Conservation (phyloP, 2,113 vertebrate species). For the Petrocephalus zakoni region DNA sequence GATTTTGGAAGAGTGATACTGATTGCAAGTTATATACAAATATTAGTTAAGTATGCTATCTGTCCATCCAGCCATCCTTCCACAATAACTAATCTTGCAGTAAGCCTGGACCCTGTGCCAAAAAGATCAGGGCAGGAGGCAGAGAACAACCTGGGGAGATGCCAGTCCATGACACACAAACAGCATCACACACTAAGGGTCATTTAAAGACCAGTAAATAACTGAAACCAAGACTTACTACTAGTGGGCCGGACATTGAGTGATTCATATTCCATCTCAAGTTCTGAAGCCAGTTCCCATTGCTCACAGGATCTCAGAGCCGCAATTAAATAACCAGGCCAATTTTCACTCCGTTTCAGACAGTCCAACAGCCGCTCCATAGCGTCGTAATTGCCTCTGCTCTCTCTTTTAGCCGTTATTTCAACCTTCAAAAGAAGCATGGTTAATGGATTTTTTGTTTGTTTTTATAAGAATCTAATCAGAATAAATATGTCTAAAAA, state of each 20-base stretch:
- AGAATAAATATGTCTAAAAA: neutral
- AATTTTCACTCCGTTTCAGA: slow-evolving; percentile 57
- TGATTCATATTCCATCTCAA: slow-evolving; percentile 45
- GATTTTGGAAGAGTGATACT: neutral
- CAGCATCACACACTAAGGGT: too few relatives aligned
- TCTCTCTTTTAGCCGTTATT: slow-evolving; percentile 56
- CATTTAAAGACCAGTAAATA: too few relatives aligned
- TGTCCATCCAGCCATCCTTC: too few relatives aligned
- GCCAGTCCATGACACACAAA: too few relatives aligned
- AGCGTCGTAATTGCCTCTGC: slow-evolving; percentile 37
- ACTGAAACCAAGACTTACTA: too few relatives aligned
- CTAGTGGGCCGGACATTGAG: slow-evolving; percentile 29
- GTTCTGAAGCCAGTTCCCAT: slow-evolving; percentile 23
- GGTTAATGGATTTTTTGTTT: neutral
- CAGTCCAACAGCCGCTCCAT: slow-evolving; percentile 55
- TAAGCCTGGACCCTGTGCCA: too few relatives aligned
- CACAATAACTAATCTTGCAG: too few relatives aligned
- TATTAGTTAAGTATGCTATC: too few relatives aligned
- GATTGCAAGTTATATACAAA: neutral
- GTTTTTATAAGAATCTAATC: neutral
- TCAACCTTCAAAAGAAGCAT: slow-evolving; percentile 46
- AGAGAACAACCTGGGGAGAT: too few relatives aligned
- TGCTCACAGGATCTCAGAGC: slow-evolving; percentile 48
- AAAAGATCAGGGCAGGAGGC: too few relatives aligned
- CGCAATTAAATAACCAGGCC: slow-evolving; percentile 57